Conservation (phyloP, 2,888 invertebrate genomes). For the Rotaria socialis region DNA sequence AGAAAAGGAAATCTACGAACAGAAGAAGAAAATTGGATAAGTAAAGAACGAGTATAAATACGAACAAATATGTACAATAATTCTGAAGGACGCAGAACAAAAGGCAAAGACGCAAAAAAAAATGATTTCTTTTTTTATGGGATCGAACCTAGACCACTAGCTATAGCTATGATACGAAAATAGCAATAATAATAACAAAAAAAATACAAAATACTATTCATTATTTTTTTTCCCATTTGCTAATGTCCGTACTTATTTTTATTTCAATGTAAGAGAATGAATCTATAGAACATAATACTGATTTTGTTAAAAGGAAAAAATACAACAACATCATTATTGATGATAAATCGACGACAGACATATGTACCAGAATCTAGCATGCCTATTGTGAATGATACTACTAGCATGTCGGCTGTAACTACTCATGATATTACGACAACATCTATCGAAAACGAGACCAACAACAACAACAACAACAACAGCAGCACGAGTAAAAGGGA, state of each 20-base stretch:
- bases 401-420: background rate
- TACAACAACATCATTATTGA: background rate
- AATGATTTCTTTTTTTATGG: background rate
- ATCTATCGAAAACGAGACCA: too few relatives aligned
- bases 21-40: slow-evolving; percentile 14
- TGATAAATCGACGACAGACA: background rate
- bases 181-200: background rate
- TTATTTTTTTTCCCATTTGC: background rate
- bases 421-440: background rate
- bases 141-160: background rate
- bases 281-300: background rate
- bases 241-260: background rate
- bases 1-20: background rate
- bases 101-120: background rate
- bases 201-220: background rate
- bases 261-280: background rate
- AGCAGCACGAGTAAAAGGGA: too few relatives aligned
- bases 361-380: background rate
- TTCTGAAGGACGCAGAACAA: background rate
- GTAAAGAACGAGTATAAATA: background rate
- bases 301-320: background rate
- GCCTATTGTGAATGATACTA: background rate
- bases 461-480: background rate
- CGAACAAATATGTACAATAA: background rate
- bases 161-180: background rate